These are phyloP conservation scores for Neodiprion pinetum DNA, from an alignment of 1,140 invertebrate species.

Conservation along the genomic window DNA sequence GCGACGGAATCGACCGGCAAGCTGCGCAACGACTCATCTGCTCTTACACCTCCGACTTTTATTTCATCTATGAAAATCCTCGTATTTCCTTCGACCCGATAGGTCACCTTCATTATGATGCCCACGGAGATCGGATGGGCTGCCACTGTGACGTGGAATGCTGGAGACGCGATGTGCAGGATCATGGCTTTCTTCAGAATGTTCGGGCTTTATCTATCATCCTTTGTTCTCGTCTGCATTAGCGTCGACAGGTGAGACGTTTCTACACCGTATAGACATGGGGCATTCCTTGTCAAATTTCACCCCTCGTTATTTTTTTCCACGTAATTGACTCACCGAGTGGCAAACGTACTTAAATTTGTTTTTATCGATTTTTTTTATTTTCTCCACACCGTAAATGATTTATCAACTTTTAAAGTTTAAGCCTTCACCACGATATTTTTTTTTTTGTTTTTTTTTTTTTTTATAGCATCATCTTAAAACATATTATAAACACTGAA, in stretches of 20 bases:
- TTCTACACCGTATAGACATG: not conserved
- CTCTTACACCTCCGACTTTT: constrained; percentile 3
- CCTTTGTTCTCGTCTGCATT: constrained; percentile 87
- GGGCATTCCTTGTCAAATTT: not conserved
- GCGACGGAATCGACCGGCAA: too few relatives aligned
- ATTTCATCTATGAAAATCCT: not conserved
- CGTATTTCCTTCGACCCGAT: constrained; percentile 17
- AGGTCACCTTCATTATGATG: constrained; percentile 92
- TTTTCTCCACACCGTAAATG: not conserved
- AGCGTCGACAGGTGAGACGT: constrained; percentile 79
- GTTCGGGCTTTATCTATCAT: constrained; percentile 87
- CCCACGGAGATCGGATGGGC: constrained; percentile 89
- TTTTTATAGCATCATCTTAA: too few relatives aligned
- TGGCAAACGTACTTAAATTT: not conserved
- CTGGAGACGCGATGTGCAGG: constrained; percentile 81
- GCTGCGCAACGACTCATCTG: not conserved
- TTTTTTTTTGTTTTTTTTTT: too few relatives aligned
- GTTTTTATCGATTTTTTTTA: not conserved
- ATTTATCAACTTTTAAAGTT: too few relatives aligned
- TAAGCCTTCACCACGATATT: too few relatives aligned
- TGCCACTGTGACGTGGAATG: constrained; percentile 81
- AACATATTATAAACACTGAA: too few relatives aligned
- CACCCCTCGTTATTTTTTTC: not conserved
- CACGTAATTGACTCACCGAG: not conserved
- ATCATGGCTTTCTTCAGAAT: constrained; percentile 85